A percentile compares a stretch with the other conserved stretches of the same genome.
Conservation (phyloP, 1,140 invertebrate species). For the Hetaerina americana region DNA sequence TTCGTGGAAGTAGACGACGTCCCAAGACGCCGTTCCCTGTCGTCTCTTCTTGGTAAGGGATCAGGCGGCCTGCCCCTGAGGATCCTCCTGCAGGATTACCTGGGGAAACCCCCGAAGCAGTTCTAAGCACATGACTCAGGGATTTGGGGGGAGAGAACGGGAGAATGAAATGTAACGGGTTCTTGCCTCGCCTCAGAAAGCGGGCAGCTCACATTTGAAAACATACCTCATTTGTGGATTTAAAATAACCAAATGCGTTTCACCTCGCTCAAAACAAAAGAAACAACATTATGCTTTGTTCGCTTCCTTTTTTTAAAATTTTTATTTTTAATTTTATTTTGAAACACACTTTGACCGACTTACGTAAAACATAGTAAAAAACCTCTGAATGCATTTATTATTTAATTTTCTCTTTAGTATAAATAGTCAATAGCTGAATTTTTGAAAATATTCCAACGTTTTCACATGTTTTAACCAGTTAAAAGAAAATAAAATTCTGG, state of each 20-base stretch:
- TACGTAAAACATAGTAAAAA: too few species aligned
- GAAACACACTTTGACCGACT: too few species aligned
- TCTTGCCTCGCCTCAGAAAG: background rate
- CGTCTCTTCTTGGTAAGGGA: conserved; percentile 25
- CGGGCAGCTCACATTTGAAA: background rate
- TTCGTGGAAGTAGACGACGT: conserved; percentile 17
- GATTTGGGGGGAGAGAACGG: background rate
- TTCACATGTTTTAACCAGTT: too few species aligned
- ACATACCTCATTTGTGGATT: background rate
- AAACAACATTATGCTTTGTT: background rate
- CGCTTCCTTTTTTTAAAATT: background rate
- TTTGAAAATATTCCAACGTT: too few species aligned
- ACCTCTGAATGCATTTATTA: too few species aligned
- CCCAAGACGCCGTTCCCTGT: conserved; percentile 23
- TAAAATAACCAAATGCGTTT: background rate
- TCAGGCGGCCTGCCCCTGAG: background rate
- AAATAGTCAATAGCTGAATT: too few species aligned
- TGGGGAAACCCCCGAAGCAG: background rate
- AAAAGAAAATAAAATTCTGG: too few species aligned
- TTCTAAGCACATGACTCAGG: too few species aligned
- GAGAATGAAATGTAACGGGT: background rate
- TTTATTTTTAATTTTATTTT: too few species aligned
- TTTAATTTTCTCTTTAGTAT: too few species aligned
- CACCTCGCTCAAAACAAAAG: background rate
- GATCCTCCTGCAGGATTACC: background rate